Evolutionary conservation across 2,797 vertebrate genomes (phyloP).

Genomic region (Microcaecilia unicolor): DNA sequence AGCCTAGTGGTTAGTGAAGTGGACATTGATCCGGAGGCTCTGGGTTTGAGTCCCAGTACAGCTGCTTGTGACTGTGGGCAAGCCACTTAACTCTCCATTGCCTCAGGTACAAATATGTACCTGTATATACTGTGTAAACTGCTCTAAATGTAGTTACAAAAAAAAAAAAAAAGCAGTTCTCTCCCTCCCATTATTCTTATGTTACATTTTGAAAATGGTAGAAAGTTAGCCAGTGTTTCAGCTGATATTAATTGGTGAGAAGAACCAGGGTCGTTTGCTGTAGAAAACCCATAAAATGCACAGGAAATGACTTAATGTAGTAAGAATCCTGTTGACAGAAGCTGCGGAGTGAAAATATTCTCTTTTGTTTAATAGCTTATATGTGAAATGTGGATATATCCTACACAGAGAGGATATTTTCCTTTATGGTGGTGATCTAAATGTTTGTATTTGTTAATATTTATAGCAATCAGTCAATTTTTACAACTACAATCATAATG

Average conservation of each 20-base stretch:
- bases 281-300: slow-evolving; percentile 44
- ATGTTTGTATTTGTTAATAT: slow-evolving; percentile 40
- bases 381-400: slow-evolving; percentile 30
- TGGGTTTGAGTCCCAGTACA: no score
- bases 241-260: slow-evolving; percentile 1
- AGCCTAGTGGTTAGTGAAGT: no score
- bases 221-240: no score
- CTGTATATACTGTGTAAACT: no score
- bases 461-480: slow-evolving; percentile 36
- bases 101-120: no score
- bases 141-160: no score
- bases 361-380: slow-evolving; percentile 26
- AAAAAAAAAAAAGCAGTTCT: no score
- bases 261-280: slow-evolving; percentile 13
- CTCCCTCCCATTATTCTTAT: no score
- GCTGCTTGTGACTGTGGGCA: no score
- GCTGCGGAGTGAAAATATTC: slow-evolving; percentile 38
- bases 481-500: slow-evolving; percentile 29
- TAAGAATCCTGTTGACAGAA: slow-evolving; percentile 51
- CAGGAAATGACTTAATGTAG: slow-evolving; percentile 46
- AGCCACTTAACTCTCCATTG: no score
- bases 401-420: slow-evolving; percentile 38
- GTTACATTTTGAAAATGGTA: no score
- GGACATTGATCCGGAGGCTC: no score
- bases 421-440: slow-evolving; percentile 42